Percentiles rank a stretch among this genome's conserved stretches.
Conservation (phyloP, 2,888 invertebrate species). For the Lepidochitona cinerea region DNA sequence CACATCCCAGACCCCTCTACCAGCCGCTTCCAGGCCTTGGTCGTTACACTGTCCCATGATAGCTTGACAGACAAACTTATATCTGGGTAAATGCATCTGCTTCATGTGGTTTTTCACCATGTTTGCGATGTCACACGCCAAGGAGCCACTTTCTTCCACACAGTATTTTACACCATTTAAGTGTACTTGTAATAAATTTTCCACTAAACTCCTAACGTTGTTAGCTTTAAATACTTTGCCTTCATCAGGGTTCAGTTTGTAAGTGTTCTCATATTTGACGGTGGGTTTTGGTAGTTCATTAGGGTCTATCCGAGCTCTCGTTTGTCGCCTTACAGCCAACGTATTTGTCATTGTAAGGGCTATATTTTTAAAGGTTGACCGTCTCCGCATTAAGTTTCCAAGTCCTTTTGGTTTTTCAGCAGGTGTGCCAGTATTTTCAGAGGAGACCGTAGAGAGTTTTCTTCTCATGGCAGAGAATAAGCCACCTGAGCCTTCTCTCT, state of each 20-base stretch:
- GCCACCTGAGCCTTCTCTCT: not conserved
- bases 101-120: slow-evolving; percentile 19
- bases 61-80: slow-evolving; percentile 26
- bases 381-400: not conserved
- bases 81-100: slow-evolving; percentile 15
- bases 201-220: not conserved
- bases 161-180: slow-evolving; percentile 18
- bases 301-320: not conserved
- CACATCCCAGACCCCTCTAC: slow-evolving; percentile 21
- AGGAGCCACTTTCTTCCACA: not conserved
- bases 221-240: slow-evolving; percentile 13
- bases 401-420: not conserved
- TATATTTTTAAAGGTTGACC: slow-evolving; percentile 11
- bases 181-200: not conserved
- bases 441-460: not conserved
- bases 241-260: slow-evolving; percentile 21
- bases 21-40: slow-evolving; percentile 26
- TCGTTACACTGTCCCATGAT: slow-evolving; percentile 22
- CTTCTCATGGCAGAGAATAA: not conserved
- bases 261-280: slow-evolving; percentile 24
- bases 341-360: slow-evolving; percentile 7
- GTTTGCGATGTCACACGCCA: slow-evolving; percentile 8
- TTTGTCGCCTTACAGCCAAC: slow-evolving; percentile 5
- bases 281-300: not conserved
- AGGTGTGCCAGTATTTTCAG: not conserved